A percentile compares a stretch with the other conserved stretches of the same genome.
These are phyloP conservation scores for Brachymystax lenok DNA, from an alignment of 2,797 vertebrate species.

Conservation along the genomic window DNA sequence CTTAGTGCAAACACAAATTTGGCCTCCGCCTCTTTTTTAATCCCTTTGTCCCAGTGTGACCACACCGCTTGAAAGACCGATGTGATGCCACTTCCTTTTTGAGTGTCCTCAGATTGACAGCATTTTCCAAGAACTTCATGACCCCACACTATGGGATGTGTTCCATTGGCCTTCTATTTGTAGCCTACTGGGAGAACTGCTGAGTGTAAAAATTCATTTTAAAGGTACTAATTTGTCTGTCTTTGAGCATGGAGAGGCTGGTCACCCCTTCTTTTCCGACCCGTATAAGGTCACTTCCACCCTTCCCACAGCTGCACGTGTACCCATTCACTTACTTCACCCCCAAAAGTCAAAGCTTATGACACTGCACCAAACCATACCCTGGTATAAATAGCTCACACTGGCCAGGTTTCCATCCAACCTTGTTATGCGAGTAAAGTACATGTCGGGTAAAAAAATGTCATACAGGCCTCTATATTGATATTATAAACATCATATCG, in stretches of 20 bases:
- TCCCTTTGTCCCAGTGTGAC: conserved; percentile 12
- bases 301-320: not conserved
- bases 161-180: not conserved
- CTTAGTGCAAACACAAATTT: conserved; percentile 7
- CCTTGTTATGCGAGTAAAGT: no score
- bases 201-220: not conserved
- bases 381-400: not conserved
- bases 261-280: not conserved
- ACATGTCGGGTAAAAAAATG: no score
- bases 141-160: not conserved
- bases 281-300: not conserved
- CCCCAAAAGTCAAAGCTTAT: not conserved
- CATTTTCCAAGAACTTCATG: not conserved
- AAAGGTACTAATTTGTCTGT: not conserved
- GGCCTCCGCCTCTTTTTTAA: not conserved
- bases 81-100: not conserved
- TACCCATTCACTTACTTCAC: not conserved
- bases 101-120: not conserved
- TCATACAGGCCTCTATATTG: no score
- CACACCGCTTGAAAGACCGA: not conserved
- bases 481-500: no score
- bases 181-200: not conserved
- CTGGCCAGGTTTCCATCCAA: no score
- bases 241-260: not conserved
- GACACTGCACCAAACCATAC: not conserved